Evolutionary conservation across 2,113 vertebrate species (phyloP).

Genomic region (Todiramphus chloris): DNA sequence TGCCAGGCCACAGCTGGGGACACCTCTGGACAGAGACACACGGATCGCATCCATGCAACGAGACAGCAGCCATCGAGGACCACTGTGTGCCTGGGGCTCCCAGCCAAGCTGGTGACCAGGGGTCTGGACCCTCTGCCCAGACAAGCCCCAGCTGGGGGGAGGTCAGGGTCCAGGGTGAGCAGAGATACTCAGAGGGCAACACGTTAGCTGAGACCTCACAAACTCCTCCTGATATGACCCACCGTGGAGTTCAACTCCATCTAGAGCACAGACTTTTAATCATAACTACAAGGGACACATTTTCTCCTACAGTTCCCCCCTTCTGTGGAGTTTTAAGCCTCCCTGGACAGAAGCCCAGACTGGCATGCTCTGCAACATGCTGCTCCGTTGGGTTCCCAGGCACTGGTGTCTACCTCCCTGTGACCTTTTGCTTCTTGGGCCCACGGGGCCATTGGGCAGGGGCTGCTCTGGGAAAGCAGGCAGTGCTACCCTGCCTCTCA

Average conservation of each 20-base stretch:
- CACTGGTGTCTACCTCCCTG: background rate
- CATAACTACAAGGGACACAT: background rate
- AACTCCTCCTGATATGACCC: background rate
- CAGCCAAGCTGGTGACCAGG: background rate
- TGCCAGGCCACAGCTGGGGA: background rate
- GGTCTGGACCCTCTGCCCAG: background rate
- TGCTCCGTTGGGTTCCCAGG: background rate
- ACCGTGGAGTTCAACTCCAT: background rate
- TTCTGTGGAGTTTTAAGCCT: background rate
- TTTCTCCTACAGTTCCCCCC: background rate
- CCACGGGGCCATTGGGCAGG: fast-evolving
- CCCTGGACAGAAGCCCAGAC: background rate
- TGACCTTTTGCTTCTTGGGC: background rate
- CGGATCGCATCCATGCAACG: fast-evolving
- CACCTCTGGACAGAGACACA: background rate
- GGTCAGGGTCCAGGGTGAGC: background rate
- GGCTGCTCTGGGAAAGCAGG: background rate
- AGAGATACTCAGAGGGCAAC: background rate
- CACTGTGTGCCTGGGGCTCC: background rate
- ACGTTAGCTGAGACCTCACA: background rate
- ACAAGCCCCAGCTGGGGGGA: background rate
- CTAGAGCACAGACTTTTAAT: background rate
- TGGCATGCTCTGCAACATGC: background rate
- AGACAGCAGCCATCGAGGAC: fast-evolving
- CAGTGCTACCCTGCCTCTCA: background rate